Percentiles rank a stretch among this genome's conserved stretches.
Conservation (phyloP, 2,797 vertebrate species). For the Poecilia wingei region DNA sequence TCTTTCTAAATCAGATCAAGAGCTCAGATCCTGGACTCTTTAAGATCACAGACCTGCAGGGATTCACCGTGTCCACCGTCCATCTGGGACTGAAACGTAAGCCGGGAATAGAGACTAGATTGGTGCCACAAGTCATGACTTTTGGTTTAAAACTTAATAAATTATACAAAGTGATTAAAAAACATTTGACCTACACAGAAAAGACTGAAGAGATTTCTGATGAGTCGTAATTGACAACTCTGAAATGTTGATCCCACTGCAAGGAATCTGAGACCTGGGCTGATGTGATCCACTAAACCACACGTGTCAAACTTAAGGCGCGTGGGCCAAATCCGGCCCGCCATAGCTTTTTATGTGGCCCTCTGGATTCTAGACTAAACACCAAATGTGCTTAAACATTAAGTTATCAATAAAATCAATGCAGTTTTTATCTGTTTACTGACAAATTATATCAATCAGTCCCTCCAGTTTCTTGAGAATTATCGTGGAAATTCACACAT, state of each 20-base stretch:
- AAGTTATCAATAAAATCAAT: no score
- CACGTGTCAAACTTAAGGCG: no score
- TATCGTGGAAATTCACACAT: no score
- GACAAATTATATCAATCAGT: no score
- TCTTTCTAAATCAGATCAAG: conserved; percentile 72
- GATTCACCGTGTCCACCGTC: conserved; percentile 69
- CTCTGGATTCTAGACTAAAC: no score
- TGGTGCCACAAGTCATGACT: background rate
- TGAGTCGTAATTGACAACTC: background rate
- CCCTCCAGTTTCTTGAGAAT: no score
- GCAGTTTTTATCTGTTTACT: no score
- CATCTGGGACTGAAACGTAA: conserved; percentile 74
- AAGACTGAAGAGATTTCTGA: background rate
- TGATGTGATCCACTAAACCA: no score
- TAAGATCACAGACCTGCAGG: conserved; percentile 71
- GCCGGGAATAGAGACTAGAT: conserved; percentile 5
- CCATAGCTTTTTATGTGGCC: no score
- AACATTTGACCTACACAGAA: background rate
- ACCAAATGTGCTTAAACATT: no score
- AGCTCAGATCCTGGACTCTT: conserved; percentile 72
- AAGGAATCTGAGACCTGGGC: no score
- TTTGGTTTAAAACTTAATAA: background rate
- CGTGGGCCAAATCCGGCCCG: no score
- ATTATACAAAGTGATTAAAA: background rate
- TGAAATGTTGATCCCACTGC: background rate